Percentiles rank a stretch among this genome's conserved stretches.
phyloP scores from a whole-genome alignment of 2,113 vertebrate genomes.

The Polyodon spathula region DNA sequence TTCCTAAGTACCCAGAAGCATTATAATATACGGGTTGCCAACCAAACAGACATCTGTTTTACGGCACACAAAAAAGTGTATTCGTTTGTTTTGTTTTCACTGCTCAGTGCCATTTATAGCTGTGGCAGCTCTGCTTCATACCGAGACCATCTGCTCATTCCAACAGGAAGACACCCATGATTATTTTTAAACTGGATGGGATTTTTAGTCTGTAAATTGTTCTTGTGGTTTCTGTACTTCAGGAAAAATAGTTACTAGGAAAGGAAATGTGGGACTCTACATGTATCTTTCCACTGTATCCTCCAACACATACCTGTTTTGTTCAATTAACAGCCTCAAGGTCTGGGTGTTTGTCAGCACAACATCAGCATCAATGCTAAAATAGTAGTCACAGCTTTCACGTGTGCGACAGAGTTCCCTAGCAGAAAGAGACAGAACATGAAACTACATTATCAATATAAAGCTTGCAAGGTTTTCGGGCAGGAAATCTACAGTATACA shows the following conservation, averaged over 20 bases:
- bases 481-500: too few species aligned
- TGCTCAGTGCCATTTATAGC: conserved; percentile 35
- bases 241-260: conserved; percentile 19
- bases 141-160: conserved; percentile 34
- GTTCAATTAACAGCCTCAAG: conserved; percentile 84
- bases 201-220: too few species aligned
- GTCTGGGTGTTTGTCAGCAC: conserved; percentile 82
- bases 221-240: conserved; percentile 34
- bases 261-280: background rate
- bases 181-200: too few species aligned
- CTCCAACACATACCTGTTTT: conserved; percentile 77
- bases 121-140: conserved; percentile 17
- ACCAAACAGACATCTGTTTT: conserved; percentile 38
- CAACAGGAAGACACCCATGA: too few species aligned
- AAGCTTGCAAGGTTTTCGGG: too few species aligned
- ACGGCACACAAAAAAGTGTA: conserved; percentile 21
- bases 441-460: conserved; percentile 1
- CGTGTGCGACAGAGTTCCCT: conserved; percentile 88
- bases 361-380: conserved; percentile 87
- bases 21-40: conserved; percentile 17
- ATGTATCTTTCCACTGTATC: conserved; percentile 1
- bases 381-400: conserved; percentile 75
- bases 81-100: conserved; percentile 39
- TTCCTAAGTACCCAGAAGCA: conserved; percentile 6
- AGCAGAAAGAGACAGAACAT: conserved; percentile 19